These are phyloP conservation scores for Cepaea hortensis DNA, from an alignment of 2,888 invertebrate genomes.

Conservation along the genomic window DNA sequence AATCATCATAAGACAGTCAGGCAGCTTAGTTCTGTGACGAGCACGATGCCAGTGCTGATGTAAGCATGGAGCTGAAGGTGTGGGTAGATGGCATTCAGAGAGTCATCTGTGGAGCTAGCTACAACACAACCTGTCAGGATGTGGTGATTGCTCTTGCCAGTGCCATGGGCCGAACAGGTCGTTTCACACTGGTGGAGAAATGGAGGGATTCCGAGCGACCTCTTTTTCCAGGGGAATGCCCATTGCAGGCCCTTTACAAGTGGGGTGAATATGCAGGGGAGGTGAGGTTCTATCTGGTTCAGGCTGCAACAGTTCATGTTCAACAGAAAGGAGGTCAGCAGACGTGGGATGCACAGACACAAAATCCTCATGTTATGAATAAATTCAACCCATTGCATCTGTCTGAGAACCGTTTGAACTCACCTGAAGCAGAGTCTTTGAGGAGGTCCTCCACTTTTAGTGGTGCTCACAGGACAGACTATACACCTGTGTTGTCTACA, in stretches of 20 bases:
- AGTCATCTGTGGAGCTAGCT: slow-evolving; percentile 97
- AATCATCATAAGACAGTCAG: neutral
- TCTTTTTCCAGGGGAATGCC: slow-evolving; percentile 91
- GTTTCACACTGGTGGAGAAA: slow-evolving; percentile 95
- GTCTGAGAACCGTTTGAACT: neutral
- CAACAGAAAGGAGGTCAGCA: neutral
- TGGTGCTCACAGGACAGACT: slow-evolving; percentile 72
- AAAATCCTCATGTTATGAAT: slow-evolving; percentile 60
- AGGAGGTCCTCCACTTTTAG: slow-evolving; percentile 81
- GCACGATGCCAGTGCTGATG: neutral
- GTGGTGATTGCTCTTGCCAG: slow-evolving; percentile 98
- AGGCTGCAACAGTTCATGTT: slow-evolving; percentile 63
- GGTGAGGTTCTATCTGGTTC: slow-evolving; percentile 93
- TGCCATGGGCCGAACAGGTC: slow-evolving; percentile 97
- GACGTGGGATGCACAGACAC: slow-evolving; percentile 23
- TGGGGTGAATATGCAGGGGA: slow-evolving; percentile 98
- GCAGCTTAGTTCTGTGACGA: neutral
- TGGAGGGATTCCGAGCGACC: slow-evolving; percentile 96
- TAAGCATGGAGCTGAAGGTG: slow-evolving; percentile 95
- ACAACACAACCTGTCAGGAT: slow-evolving; percentile 95
- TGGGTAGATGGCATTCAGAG: slow-evolving; percentile 99
- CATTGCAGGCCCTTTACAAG: slow-evolving; percentile 84
- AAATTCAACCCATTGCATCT: slow-evolving; percentile 59
- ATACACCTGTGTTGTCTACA: slow-evolving; percentile 17
- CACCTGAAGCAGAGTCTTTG: slow-evolving; percentile 61